phyloP scores from a whole-genome alignment of 2,888 invertebrate genomes.

The Cheilosia vulpina region DNA sequence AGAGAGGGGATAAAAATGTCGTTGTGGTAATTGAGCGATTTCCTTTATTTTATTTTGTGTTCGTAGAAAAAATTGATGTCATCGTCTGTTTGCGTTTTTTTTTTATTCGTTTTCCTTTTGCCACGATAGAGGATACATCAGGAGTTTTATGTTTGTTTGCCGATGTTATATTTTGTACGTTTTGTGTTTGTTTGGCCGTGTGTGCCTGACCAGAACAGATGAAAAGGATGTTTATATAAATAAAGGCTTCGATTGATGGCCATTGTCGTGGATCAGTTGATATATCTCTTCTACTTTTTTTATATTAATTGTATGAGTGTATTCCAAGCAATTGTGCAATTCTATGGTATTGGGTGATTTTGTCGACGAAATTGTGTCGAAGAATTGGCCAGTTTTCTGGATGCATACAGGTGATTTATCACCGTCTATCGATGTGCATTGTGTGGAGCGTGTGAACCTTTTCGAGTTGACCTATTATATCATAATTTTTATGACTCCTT shows the following conservation, averaged over 20 bases:
- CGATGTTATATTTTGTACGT: conserved; percentile 18
- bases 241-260: conserved; percentile 73
- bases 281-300: not conserved
- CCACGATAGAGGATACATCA: conserved; percentile 7
- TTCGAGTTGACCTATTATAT: conserved; percentile 6
- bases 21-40: conserved; percentile 73
- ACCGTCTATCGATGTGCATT: conserved; percentile 19
- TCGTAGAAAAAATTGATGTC: conserved; percentile 59
- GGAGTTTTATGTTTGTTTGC: conserved; percentile 45
- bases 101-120: conserved; percentile 11
- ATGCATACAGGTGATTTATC: conserved; percentile 72
- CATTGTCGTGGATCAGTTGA: conserved; percentile 70
- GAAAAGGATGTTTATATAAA: conserved; percentile 74
- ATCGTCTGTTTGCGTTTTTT: conserved; percentile 20
- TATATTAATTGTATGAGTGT: not conserved
- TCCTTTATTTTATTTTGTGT: conserved; percentile 46
- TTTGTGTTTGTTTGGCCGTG: conserved; percentile 45
- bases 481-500: not conserved
- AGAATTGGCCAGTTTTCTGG: conserved; percentile 63
- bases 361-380: conserved; percentile 52
- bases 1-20: conserved; percentile 69
- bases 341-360: conserved; percentile 21
- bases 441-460: conserved; percentile 61
- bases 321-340: conserved; percentile 51
- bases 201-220: conserved; percentile 58